Base-by-base conservation (phyloP, 35 echinoderm and acorn worm genomes). In the Acanthaster planci region DNA sequence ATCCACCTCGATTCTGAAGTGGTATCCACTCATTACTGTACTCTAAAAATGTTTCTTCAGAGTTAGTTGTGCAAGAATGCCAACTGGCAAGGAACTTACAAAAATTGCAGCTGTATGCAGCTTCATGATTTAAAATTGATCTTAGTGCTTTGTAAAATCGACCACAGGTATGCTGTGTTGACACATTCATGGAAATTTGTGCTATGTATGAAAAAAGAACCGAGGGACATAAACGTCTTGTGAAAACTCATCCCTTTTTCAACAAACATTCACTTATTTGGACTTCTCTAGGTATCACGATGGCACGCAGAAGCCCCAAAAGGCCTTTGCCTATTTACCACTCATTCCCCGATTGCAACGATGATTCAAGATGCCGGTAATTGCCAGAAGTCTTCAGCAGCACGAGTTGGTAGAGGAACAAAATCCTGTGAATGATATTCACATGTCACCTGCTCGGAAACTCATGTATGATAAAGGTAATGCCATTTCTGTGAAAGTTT, bases 1-100 rank as follows among this genome's bases (percentile, higher is more conserved):
- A 36, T 34, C 80, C 80, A 26, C 80, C 80, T 22, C 80, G 51
- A 36, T 82, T 51, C 21, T 52, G 42, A 30, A 82, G 56, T 47
- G 42, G 27, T 18, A 82, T 57, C 44, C 47, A 82, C 47, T 82
- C 47, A 34, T 51, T 38, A 55, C 17, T 82, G 56, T 82, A 82
- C 16, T 38, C 21, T 36, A 82, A 54, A 54, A 82, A 82, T 47
- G 37, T 32, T 51, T 34, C 56, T 19, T 57, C 47, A 47, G 40
- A 23, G 10, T 82, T 52, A 57, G n/a, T 82, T 27, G 26, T 54
- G 47, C 53, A 30, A 82, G 37, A 18, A 82, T 52, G 18, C 80
- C 80, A 82, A 26, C 30, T 38, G 15, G 51, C 19, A 47, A 82
- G 5, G 29, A 82, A 27, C 56, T 52, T 52, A 32, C 42, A 47